phyloP scores from a whole-genome alignment of 2,113 vertebrate genomes.

The Pomatostomus ruficeps region DNA sequence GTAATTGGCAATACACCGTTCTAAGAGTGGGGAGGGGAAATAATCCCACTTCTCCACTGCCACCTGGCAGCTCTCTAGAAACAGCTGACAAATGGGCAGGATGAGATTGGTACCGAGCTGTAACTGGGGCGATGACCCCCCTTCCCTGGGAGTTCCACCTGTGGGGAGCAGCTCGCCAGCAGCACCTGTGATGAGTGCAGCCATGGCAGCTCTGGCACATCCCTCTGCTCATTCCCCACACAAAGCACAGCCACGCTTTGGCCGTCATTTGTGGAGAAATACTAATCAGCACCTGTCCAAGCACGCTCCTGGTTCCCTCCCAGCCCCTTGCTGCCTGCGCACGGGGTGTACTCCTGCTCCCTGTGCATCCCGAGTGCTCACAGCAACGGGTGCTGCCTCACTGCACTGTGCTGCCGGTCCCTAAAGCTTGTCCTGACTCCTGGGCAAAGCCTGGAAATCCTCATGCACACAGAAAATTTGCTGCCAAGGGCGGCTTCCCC shows the following conservation, averaged over 20 bases:
- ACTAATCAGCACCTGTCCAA: background rate
- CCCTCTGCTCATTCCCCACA: background rate
- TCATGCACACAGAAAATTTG: accelerated
- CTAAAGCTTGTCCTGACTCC: background rate
- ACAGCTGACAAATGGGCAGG: background rate
- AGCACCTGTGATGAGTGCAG: background rate
- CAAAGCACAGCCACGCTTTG: background rate
- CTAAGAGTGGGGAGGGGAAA: background rate
- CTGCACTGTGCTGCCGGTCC: background rate
- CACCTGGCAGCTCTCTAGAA: background rate
- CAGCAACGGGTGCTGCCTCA: background rate
- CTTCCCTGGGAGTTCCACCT: background rate
- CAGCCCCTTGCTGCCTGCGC: background rate
- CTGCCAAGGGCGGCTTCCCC: background rate
- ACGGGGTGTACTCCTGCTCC: background rate
- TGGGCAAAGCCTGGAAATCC: background rate
- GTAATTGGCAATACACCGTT: background rate
- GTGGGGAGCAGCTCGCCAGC: background rate
- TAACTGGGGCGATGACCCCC: accelerated
- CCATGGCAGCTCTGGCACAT: background rate
- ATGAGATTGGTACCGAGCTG: background rate
- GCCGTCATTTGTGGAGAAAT: background rate
- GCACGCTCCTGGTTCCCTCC: background rate
- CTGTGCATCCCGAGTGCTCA: background rate
- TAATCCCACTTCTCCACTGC: background rate